phyloP scores from a whole-genome alignment of 2,888 invertebrate genomes.

The Caenorhabditis afra region DNA sequence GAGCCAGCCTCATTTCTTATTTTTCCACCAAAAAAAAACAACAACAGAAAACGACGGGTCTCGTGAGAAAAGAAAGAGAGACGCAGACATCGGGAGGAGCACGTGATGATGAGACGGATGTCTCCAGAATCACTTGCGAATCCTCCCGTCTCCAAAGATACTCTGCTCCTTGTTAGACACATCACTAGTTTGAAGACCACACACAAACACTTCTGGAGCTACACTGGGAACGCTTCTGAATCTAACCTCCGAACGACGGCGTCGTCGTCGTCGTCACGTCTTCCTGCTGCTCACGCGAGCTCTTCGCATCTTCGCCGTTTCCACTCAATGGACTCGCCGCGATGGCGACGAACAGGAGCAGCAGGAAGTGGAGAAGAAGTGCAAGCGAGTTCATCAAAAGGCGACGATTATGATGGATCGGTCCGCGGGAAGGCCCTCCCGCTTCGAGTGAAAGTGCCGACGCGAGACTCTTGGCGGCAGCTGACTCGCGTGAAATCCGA shows the following conservation, averaged over 20 bases:
- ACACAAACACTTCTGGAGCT: too few species aligned
- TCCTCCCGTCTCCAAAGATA: too few species aligned
- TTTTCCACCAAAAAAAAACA: conserved; percentile 12
- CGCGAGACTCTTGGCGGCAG: conserved; percentile 12
- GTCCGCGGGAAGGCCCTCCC: conserved; percentile 14
- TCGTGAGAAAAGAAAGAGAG: conserved; percentile 1
- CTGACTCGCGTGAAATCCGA: conserved; percentile 40
- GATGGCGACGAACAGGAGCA: conserved; percentile 6
- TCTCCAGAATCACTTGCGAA: too few species aligned
- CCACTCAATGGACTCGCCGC: conserved; percentile 17
- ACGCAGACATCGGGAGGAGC: neutral
- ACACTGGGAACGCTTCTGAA: conserved; percentile 45
- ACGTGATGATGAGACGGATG: neutral
- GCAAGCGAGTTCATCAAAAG: conserved; percentile 42
- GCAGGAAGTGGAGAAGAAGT: conserved; percentile 1
- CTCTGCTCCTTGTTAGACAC: too few species aligned
- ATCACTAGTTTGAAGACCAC: too few species aligned
- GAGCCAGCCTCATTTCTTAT: neutral
- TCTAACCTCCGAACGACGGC: conserved; percentile 61
- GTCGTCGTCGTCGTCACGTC: conserved; percentile 29
- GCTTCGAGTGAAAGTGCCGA: conserved; percentile 25
- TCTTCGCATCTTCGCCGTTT: conserved; percentile 5
- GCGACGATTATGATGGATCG: conserved; percentile 27
- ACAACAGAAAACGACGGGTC: too few species aligned
- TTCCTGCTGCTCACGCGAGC: neutral